Evolutionary conservation across 2,797 vertebrate genomes (phyloP), one percentile per base, ranked within the genome.

Genomic region (Spizella passerina): DNA sequence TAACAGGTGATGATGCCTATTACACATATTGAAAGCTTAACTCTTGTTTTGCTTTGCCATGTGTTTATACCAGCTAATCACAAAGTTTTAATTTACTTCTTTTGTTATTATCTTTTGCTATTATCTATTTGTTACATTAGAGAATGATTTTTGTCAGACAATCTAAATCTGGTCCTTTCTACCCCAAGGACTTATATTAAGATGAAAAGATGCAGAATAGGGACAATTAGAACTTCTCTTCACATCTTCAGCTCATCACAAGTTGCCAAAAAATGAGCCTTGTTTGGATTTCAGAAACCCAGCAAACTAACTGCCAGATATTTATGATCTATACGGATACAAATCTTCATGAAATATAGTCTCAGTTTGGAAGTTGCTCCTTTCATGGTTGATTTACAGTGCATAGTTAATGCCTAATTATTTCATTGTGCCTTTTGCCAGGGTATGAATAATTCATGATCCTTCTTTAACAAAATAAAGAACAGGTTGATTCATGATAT

Each of bases 391-490:
- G 93, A 94, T 87, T 91, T 89, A 91, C 60, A 61, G 61, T 41
- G 83, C 46, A 30, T 61, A 78, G 36, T 72, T 96, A 75, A 86
- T 59, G 38, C n/a, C 84, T 90, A 86, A 93, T 96, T 96, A 91
- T 96, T 96, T 91, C 65, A 72, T 88, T 79, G 72, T 91, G 80
- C 60, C 76, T 94, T 86, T 97, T 93, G 76, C 93, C 94, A 95
- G 65, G 5, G 10, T 84, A 85, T 94, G 75, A 97, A 97, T 97
- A 96, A 95, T 96, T 96, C 72, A 95, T 95, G 75, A 78, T 34
- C 23, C 26, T 90, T 89, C 68, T 72, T 91, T 78, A 90, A 80
- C 71, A 92, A 94, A 96, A 95, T 76, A 75, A 94, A 96, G 80
- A 92, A 71, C 64, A 85, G 44, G 24, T 83, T 94, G 82, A 91